Evolutionary conservation across 2,113 vertebrate species (phyloP).

Genomic region (Oncorhynchus keta): DNA sequence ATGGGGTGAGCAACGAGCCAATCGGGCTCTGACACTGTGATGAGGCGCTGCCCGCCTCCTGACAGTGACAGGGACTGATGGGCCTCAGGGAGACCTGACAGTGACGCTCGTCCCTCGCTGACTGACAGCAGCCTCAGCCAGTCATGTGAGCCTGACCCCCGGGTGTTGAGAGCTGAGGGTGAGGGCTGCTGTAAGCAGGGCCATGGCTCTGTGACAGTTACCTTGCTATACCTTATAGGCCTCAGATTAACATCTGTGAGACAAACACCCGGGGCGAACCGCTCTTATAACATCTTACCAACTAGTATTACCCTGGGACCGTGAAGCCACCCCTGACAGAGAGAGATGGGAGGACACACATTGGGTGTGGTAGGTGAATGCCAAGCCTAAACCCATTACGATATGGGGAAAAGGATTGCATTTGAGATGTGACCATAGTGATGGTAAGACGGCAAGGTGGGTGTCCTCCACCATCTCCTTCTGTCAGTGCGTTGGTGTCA

Average conservation of each 20-base stretch:
- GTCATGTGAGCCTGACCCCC: constrained; percentile 69
- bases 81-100: constrained; percentile 90
- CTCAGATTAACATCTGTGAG: constrained; percentile 31
- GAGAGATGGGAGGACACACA: neutral
- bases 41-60: constrained; percentile 83
- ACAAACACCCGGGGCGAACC: constrained; percentile 27
- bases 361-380: neutral
- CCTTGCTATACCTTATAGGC: constrained; percentile 1
- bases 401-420: neutral
- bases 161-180: constrained; percentile 77
- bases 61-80: constrained; percentile 84
- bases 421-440: neutral
- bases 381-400: too few relatives aligned
- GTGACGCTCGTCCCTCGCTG: constrained; percentile 81
- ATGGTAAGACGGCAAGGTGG: neutral
- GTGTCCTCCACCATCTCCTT: neutral
- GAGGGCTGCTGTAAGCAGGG: constrained; percentile 73
- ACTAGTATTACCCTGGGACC: constrained; percentile 69
- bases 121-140: constrained; percentile 78
- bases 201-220: constrained; percentile 14
- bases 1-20: constrained; percentile 61
- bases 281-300: constrained; percentile 55
- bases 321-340: constrained; percentile 23
- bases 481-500: constrained; percentile 23
- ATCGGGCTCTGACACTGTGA: constrained; percentile 86